Base-by-base conservation (phyloP, 2,113 vertebrate genomes). In the Proteles cristata region DNA sequence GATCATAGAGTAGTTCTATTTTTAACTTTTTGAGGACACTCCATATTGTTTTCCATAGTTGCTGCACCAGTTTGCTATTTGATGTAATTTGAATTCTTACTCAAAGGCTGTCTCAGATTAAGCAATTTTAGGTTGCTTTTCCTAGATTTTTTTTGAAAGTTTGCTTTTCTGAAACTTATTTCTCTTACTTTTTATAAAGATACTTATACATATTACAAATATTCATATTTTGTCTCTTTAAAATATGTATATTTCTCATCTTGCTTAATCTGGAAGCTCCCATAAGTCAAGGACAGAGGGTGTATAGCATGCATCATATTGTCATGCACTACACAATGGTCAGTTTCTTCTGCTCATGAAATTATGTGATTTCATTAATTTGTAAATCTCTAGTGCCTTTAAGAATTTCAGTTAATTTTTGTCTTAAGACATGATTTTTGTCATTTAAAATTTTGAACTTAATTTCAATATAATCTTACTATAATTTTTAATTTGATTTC, bases 241-340 rank as follows among this genome's bases (percentile, higher is more conserved):
- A 82, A 71, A 73, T 43, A 3, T 25, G 3, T 5, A 31, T 28
- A 17, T 28, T 31, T 85, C 35, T 69, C 3, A 33, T 55, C 26
- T 31, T 76, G 15, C n/a, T 15, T 68, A 35, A 25, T 28, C 14
- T 17, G 21, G 45, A 58, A 55, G 19, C 16, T 28, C 26, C 26
- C 28, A 66, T 28, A 58, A 2, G 11, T 50, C 16, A 71, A n/a
- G 11, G 4, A 85, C 4, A 31, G 21, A 45, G 58, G 3, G 7
- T 9, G 1, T 11, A 2, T 63, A 2, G 2, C 28, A 16, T 21
- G 7, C 4, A 25, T 23, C n/a, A 10, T 21, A 4, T 31, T 66
- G 0, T 23, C n/a, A n/a, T 71, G 76, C 17, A n/a, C 1, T 74
- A n/a, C 4, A 31, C 0, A 63, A 28, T 31, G 9, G 12, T 79